These are phyloP conservation scores for Amyelois transitella DNA, from an alignment of 1,140 invertebrate species.

Conservation along the genomic window DNA sequence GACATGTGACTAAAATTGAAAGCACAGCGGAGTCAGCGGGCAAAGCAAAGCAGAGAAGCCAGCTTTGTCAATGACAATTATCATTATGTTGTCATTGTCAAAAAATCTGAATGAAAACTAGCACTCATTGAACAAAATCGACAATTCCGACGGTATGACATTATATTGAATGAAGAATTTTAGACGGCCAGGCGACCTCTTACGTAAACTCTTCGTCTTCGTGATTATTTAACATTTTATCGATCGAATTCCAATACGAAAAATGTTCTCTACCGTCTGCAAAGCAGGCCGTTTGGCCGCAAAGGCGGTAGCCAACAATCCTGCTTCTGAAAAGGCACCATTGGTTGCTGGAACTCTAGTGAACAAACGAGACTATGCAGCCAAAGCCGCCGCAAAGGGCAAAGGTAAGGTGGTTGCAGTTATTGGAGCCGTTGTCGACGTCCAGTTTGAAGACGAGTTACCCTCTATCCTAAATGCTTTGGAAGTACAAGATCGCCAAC, in stretches of 20 bases:
- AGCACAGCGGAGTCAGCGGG: too few species aligned
- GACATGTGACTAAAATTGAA: too few species aligned
- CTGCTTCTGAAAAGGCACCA: conserved; percentile 53
- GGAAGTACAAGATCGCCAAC: conserved; percentile 83
- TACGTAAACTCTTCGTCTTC: conserved; percentile 48
- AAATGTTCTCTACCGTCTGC: conserved; percentile 70
- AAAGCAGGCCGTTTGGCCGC: conserved; percentile 65
- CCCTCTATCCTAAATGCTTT: conserved; percentile 98
- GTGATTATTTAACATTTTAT: conserved; percentile 40
- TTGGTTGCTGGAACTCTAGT: conserved; percentile 49
- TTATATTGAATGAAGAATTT: too few species aligned
- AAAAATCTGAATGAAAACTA: too few species aligned
- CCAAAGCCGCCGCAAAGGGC: conserved; percentile 53
- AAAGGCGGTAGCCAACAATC: conserved; percentile 61
- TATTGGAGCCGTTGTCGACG: conserved; percentile 99
- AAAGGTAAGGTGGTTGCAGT: conserved; percentile 92
- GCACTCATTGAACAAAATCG: too few species aligned
- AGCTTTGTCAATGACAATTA: too few species aligned
- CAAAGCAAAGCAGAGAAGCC: too few species aligned
- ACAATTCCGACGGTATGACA: too few species aligned
- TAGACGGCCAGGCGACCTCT: conserved; percentile 24
- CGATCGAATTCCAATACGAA: conserved; percentile 47
- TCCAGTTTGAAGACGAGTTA: conserved; percentile 96
- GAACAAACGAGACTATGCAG: conserved; percentile 66
- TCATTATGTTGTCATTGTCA: too few species aligned